These are phyloP conservation scores for Garra rufa DNA, from an alignment of 2,113 vertebrate genomes.

Conservation along the genomic window DNA sequence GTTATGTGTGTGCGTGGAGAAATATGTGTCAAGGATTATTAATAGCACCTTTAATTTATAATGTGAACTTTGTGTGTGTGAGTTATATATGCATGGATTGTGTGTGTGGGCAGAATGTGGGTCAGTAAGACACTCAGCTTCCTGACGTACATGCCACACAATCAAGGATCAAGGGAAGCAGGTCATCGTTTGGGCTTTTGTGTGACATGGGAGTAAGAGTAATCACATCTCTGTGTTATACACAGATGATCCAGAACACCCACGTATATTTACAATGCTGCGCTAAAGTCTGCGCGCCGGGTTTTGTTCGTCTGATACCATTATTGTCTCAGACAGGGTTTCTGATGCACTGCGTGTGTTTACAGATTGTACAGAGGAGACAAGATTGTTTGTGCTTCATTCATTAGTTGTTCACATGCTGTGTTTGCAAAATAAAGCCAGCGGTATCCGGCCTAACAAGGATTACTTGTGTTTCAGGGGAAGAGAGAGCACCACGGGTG, in stretches of 20 bases:
- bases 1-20: not conserved
- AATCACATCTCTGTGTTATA: not conserved
- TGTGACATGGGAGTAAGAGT: not conserved
- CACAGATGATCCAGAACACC: not conserved
- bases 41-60: not conserved
- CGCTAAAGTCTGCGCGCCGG: not conserved
- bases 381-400: not conserved
- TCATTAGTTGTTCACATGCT: constrained; percentile 10
- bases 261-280: not conserved
- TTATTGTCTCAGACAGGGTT: not conserved
- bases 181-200: not conserved
- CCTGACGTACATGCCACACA: constrained; percentile 13
- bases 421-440: not conserved
- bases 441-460: not conserved
- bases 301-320: not conserved
- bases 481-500: not conserved
- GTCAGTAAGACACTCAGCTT: constrained; percentile 31
- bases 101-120: constrained; percentile 30
- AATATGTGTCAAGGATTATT: constrained; percentile 16
- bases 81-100: not conserved
- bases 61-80: not conserved
- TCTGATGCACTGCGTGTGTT: not conserved
- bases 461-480: not conserved
- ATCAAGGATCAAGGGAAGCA: constrained; percentile 24
- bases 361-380: not conserved